These are phyloP conservation scores for Cantharis rufa DNA, from an alignment of 2,888 invertebrate genomes.

Conservation along the genomic window DNA sequence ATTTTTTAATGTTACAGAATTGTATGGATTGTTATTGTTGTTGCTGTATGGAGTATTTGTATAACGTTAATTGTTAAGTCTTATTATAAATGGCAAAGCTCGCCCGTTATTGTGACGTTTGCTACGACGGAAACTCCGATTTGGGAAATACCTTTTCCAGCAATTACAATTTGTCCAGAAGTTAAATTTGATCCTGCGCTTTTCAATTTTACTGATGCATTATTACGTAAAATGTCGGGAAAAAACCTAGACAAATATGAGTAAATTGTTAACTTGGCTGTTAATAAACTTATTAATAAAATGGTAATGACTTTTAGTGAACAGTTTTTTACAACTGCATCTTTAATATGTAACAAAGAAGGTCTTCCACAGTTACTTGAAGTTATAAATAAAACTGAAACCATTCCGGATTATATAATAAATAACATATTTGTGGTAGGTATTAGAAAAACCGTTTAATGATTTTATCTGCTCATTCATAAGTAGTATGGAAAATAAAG, in stretches of 20 bases:
- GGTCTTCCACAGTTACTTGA: conserved; percentile 62
- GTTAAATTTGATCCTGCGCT: not conserved
- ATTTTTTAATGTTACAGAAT: conserved; percentile 54
- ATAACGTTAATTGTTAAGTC: conserved; percentile 64
- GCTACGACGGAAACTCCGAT: conserved; percentile 70
- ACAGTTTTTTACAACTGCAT: conserved; percentile 59
- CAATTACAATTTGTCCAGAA: conserved; percentile 26
- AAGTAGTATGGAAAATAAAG: too few relatives aligned
- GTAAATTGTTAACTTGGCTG: not conserved
- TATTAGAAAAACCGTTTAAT: too few relatives aligned
- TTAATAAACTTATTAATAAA: not conserved
- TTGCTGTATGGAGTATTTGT: conserved; percentile 58
- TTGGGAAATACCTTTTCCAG: conserved; percentile 60
- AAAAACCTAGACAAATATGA: not conserved
- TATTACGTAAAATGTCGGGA: accelerated
- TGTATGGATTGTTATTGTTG: conserved; percentile 62
- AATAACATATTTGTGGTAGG: not conserved
- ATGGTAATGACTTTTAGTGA: conserved; percentile 49
- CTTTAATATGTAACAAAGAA: conserved; percentile 63
- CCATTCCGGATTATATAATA: not conserved
- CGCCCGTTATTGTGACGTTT: conserved; percentile 74
- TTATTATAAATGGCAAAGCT: conserved; percentile 71
- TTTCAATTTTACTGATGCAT: not conserved
- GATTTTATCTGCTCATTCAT: too few relatives aligned
- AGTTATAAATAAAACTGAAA: conserved; percentile 53